phyloP scores from a whole-genome alignment of 1,140 invertebrate genomes.

The Mycetomoellerius zeteki region DNA sequence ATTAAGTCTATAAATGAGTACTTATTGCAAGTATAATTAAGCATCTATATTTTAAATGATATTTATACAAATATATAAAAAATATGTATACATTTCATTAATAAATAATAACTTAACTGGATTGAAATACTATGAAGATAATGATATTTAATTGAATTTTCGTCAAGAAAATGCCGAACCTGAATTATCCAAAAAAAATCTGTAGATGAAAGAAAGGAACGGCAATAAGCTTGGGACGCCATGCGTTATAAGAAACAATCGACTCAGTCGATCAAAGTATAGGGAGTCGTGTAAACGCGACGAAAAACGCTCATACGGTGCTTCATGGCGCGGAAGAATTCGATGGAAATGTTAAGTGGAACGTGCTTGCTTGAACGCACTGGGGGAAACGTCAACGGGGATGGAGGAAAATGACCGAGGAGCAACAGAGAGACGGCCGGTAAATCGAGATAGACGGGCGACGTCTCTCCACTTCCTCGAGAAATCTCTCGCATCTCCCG shows the following conservation, averaged over 20 bases:
- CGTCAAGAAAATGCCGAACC: neutral
- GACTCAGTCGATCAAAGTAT: conserved; percentile 41
- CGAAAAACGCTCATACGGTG: conserved; percentile 56
- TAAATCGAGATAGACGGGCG: conserved; percentile 72
- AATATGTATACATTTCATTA: neutral
- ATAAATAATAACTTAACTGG: neutral
- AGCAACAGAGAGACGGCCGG: conserved; percentile 60
- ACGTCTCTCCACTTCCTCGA: conserved; percentile 59
- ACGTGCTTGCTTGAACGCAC: conserved; percentile 57
- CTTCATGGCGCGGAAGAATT: conserved; percentile 79
- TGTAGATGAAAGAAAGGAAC: conserved; percentile 16
- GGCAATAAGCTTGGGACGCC: neutral
- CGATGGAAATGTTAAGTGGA: conserved; percentile 80
- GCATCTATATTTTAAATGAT: neutral
- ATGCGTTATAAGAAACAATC: conserved; percentile 42
- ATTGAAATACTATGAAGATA: neutral
- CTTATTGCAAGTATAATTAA: neutral
- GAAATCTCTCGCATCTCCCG: conserved; percentile 75
- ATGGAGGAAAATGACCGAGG: conserved; percentile 66
- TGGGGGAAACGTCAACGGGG: conserved; percentile 26
- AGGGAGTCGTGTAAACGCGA: conserved; percentile 53
- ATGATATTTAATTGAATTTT: conserved; percentile 1
- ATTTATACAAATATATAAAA: neutral
- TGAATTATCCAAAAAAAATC: conserved; percentile 17
- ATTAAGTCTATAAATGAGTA: neutral